Evolutionary conservation across 2,888 invertebrate species (phyloP), one percentile per base, ranked within the genome.

Genomic region (Pachliopta kotzebuea): DNA sequence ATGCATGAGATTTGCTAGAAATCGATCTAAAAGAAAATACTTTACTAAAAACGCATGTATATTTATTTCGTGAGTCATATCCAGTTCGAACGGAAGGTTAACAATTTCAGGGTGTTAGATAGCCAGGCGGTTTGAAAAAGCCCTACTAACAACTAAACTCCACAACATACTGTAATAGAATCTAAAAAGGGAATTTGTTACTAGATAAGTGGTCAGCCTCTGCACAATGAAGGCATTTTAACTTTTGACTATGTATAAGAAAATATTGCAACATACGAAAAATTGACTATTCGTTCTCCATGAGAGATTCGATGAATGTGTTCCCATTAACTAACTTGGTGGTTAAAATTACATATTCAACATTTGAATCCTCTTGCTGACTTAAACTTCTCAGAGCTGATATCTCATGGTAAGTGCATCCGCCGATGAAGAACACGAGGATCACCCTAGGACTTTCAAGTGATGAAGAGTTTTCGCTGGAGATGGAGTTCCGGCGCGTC

Each of bases 331-430:
- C 96, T 50, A 99, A 89, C 84, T 98, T 98, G 0, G 98, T 98
- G 4, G 98, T 98, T 56, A 96, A 96, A 70, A 98, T 94, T 11
- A 98, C 94, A 82, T 97, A 98, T 80, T 98, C 98, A 0, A 97
- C 97, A 75, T 96, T 96, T 8, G 95, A 94, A 67, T 96, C 96
- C 77, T 96, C 96, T 78, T 95, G 95, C 70, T 95, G 95, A 17
- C 95, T 94, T 23, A 96, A 88, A 74, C 94, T 95, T 66, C 96
- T 91, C 14, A 96, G 78, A 0, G 96, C 96, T 0, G 96, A 95
- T 75, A 96, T 95, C 88, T 99, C 99, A 1, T 98, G 97, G 88
- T 96, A 98, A 0, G 99, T 99, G 80, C 98, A 97, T 0, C 99
- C 99, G 6, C 99, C 99, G 20, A 99, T 95, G 81, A 99, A 98